phyloP scores from a whole-genome alignment of 2,888 invertebrate genomes.

The Eueremaeus valkanovi region DNA sequence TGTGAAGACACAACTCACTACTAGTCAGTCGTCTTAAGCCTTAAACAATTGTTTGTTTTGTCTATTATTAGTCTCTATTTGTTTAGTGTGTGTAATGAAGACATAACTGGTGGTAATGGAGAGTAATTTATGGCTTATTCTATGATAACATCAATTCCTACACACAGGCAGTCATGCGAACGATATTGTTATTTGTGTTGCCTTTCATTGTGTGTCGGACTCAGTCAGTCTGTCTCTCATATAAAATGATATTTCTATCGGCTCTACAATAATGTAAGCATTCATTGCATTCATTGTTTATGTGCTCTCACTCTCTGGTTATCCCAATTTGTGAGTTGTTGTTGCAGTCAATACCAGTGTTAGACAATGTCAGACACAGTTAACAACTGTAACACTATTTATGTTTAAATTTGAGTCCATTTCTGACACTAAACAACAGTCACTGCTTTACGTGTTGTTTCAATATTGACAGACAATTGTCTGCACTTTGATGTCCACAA shows the following conservation, averaged over 20 bases:
- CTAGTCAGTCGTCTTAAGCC: too few species aligned
- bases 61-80: neutral
- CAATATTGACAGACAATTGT: neutral
- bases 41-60: conserved; percentile 20
- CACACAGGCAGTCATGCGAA: neutral
- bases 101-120: neutral
- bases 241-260: too few species aligned
- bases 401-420: neutral
- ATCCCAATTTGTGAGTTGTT: neutral
- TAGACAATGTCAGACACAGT: neutral
- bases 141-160: neutral
- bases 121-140: neutral
- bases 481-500: neutral
- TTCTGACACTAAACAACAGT: neutral
- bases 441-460: neutral
- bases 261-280: neutral
- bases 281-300: neutral
- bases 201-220: neutral
- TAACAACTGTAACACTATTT: neutral
- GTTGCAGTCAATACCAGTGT: conserved; percentile 2
- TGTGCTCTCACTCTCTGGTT: neutral
- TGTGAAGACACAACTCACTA: too few species aligned
- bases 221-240: too few species aligned
- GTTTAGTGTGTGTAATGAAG: conserved; percentile 5
- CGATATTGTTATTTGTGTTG: neutral